Conservation (phyloP, 2,113 vertebrate species). For the Nansenia antarctica region DNA sequence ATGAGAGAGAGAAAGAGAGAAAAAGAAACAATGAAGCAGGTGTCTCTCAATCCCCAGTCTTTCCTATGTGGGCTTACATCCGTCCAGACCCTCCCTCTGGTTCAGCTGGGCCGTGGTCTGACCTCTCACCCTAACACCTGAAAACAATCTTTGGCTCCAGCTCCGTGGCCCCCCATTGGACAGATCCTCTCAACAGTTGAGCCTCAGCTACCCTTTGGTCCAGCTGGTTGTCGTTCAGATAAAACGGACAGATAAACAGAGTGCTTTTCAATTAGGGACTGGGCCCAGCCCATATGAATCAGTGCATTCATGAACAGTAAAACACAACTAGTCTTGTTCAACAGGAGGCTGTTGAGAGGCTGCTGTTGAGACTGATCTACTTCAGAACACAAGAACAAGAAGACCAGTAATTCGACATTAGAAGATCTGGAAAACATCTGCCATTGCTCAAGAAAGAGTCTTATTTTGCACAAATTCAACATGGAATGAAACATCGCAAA, state of each 20-base stretch:
- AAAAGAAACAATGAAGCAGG: conserved; percentile 53
- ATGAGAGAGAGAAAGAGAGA: conserved; percentile 29
- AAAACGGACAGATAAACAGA: conserved; percentile 53
- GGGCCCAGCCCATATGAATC: conserved; percentile 33
- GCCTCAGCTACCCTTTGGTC: conserved; percentile 18
- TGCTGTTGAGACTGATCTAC: not conserved
- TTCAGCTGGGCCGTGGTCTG: conserved; percentile 31
- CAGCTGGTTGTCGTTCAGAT: conserved; percentile 66
- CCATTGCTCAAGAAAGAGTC: not conserved
- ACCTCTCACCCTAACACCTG: conserved; percentile 59
- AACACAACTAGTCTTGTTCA: not conserved
- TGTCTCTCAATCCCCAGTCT: conserved; percentile 16
- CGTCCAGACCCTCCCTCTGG: conserved; percentile 32
- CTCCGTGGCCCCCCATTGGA: conserved; percentile 15
- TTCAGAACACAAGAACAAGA: not conserved
- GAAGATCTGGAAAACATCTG: not conserved
- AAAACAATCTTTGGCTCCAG: conserved; percentile 46
- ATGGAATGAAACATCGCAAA: conserved; percentile 14
- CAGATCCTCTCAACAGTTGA: conserved; percentile 1
- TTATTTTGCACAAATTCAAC: conserved; percentile 3
- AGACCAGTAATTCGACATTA: not conserved
- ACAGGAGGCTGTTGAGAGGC: too few relatives aligned
- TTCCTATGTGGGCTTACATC: conserved; percentile 26
- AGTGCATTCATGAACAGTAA: conserved; percentile 12
- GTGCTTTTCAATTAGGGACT: conserved; percentile 15